Base-by-base conservation (phyloP, 1,140 invertebrate genomes). In the Zaprionus ghesquierei region DNA sequence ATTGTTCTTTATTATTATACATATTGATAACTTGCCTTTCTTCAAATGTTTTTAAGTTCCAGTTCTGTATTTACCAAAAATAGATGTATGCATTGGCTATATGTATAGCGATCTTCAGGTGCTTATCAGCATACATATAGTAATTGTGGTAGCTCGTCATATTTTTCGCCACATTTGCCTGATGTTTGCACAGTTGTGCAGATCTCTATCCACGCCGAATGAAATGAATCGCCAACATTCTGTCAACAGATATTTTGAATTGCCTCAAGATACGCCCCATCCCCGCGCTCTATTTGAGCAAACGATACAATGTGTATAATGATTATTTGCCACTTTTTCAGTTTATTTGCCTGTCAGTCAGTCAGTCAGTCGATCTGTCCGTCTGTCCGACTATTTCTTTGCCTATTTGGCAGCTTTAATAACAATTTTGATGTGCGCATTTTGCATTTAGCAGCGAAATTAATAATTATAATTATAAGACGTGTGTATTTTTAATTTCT, bases 381-480 rank as follows among this genome's bases (percentile, higher is more conserved):
- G 12, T 33, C 41, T 12, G 46, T 25, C 44, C 31, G 61, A 12
- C 35, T 18, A 22, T 50, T 49, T 56, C 27, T 58, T 65, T 59
- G 15, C 54, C 46, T 41, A 65, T 58, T 71, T 71, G 69, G 62
- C 62, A 65, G 69, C 46, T 51, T 53, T 29, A 55, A 58, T 41
- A 65, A 65, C 58, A 71, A 51, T 71, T 71, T 65, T 55, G 33
- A 71, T 71, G 69, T 71, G 69, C 62, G 61, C 62, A 71, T 71
- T 71, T 71, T 65, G 62, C 69, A 71, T 71, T 65, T 65, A 25
- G 31, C 59, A 62, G 27, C 69, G 62, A 50, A 44, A 71, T 65
- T 65, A 50, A 59, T 58, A 65, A 71, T 63, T 55, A 63, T 59
- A 58, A 65, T 71, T 59, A 59, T 53, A 71, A 31, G 61, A 71